Evolutionary conservation across 1,140 invertebrate species (phyloP), one percentile per base, ranked within the genome.

Genomic region (Subanguina moxae): DNA sequence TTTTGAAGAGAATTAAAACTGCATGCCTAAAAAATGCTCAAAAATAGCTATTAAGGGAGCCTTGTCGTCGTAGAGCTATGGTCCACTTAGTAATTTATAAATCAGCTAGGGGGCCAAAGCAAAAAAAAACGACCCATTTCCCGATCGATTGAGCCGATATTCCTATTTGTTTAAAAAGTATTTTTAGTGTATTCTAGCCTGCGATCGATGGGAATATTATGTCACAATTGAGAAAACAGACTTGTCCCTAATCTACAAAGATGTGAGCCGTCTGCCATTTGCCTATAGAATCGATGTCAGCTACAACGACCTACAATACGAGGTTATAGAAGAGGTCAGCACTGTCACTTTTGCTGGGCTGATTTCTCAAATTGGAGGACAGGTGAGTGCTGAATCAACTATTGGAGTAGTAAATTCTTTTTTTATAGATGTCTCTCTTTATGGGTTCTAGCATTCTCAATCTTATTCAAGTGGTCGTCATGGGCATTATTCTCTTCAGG

Each of bases 251-350:
- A 48, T 59, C 30, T 70, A 45, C 23, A 71, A 48, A 65, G 62
- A 59, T 43, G 21, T 57, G 15, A 52, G 52, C 48, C 3, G 7
- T 27, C 19, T 71, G 5, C 25, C 23, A 0, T 70, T 63, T 62
- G 25, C n/a, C 19, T 70, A 71, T 52, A 46, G 68, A 48, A 42
- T 70, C 11, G 68, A 70, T 61, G 7, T 70, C 57, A 71, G 68
- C 19, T 70, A 69, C 56, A 70, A 70, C 28, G 68, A 70, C 52
- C 66, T 70, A 23, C 68, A 70, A 43, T 70, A 73, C 59, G 68
- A 70, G 43, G 11, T 69, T 15, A 70, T 70, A 19, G 57, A 70
- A 48, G 68, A 70, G 46, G 68, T 70, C 25, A 30, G 38, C 23
- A 70, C 68, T 8, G 38, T 70, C 42, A 63, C 56, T 38, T 61